Evolutionary conservation across 92 coral and sea anemone genomes (phyloP).

Genomic region (Pocillopora grandis): DNA sequence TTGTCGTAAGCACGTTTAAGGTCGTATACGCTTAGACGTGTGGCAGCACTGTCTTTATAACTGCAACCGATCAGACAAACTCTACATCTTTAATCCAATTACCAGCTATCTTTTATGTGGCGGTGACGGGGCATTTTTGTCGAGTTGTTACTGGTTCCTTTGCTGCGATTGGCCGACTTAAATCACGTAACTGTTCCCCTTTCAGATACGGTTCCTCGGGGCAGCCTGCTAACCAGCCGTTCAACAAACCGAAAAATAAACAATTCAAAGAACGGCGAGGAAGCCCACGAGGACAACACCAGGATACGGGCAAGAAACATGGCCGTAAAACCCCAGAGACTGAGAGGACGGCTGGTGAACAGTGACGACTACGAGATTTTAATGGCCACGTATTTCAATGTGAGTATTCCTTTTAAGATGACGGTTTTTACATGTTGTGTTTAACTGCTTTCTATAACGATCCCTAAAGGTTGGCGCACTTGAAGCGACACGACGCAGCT

Average conservation of each 20-base stretch:
- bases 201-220: constrained; percentile 27
- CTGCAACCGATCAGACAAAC: too few species aligned
- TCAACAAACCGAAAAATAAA: constrained; percentile 63
- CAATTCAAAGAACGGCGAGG: constrained; percentile 60
- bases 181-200: background rate
- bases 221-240: constrained; percentile 34
- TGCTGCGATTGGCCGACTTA: background rate
- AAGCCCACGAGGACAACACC: constrained; percentile 60
- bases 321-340: constrained; percentile 71
- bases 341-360: constrained; percentile 57
- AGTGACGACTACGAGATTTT: constrained; percentile 24
- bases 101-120: too few species aligned
- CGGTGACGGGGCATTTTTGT: background rate
- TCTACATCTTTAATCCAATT: too few species aligned
- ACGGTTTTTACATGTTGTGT: background rate
- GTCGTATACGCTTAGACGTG: too few species aligned
- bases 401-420: background rate
- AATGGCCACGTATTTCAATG: constrained; percentile 9
- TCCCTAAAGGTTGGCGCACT: too few species aligned
- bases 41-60: too few species aligned
- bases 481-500: too few species aligned
- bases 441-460: background rate
- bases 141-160: background rate
- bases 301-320: constrained; percentile 59
- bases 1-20: too few species aligned